phyloP scores from a whole-genome alignment of 2,113 vertebrate species.

The Hoplias malabaricus region DNA sequence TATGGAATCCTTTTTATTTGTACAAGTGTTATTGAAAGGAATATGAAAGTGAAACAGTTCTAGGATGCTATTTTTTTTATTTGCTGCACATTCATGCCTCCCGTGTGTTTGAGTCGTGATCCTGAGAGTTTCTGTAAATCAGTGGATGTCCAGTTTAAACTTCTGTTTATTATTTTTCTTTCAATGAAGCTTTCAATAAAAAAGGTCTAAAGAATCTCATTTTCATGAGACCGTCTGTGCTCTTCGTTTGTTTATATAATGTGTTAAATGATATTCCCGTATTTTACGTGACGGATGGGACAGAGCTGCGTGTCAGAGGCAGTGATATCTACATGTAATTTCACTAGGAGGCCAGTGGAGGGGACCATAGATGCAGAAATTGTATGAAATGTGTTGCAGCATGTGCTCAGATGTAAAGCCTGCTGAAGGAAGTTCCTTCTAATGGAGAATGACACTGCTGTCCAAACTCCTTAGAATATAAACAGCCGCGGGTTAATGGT shows the following conservation, averaged over 20 bases:
- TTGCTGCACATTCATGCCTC: constrained; percentile 81
- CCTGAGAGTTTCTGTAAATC: constrained; percentile 96
- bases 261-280: too few species aligned
- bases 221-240: constrained; percentile 8
- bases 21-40: constrained; percentile 87
- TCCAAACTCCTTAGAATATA: too few species aligned
- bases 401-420: background rate
- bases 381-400: background rate
- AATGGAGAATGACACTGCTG: background rate
- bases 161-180: constrained; percentile 90
- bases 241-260: background rate
- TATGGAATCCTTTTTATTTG: constrained; percentile 81
- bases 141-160: constrained; percentile 98
- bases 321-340: background rate
- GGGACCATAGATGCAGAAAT: constrained; percentile 29
- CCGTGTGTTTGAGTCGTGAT: constrained; percentile 84
- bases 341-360: constrained; percentile 27
- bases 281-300: background rate
- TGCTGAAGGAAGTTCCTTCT: background rate
- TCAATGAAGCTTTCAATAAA: constrained; percentile 99
- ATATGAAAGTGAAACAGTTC: constrained; percentile 76
- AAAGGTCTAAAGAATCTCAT: constrained; percentile 67
- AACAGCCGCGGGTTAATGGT: too few species aligned
- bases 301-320: background rate
- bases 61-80: constrained; percentile 88